Percentiles rank a stretch among this genome's conserved stretches.
Conservation (phyloP, 2,888 invertebrate genomes). For the Rhagonycha lutea region DNA sequence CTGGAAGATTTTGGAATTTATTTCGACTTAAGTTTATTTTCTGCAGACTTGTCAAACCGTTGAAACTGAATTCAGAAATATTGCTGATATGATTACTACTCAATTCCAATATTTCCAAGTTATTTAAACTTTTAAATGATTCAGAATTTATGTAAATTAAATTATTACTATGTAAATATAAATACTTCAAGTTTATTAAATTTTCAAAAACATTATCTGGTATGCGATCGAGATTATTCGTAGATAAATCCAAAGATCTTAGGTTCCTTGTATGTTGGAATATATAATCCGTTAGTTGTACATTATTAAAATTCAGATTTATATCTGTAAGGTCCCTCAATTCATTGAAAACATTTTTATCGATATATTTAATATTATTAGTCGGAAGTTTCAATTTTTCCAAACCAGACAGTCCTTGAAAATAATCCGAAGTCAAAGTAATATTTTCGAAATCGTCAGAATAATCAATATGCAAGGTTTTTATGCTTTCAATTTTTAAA, state of each 20-base stretch:
- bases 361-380: not conserved
- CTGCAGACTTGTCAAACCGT: slow-evolving; percentile 41
- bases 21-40: slow-evolving; percentile 48
- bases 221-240: slow-evolving; percentile 39
- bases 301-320: not conserved
- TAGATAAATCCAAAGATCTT: slow-evolving; percentile 36
- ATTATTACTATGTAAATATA: slow-evolving; percentile 42
- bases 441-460: not conserved
- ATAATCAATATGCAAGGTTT: not conserved
- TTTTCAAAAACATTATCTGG: slow-evolving; percentile 34
- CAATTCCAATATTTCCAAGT: slow-evolving; percentile 45
- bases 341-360: not conserved
- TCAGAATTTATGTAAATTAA: slow-evolving; percentile 36
- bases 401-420: not conserved
- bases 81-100: slow-evolving; percentile 44
- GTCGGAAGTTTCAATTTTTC: not conserved
- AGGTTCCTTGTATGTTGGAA: slow-evolving; percentile 30
- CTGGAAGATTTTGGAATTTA: slow-evolving; percentile 31
- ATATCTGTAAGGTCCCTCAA: not conserved
- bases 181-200: slow-evolving; percentile 32
- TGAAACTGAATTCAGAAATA: slow-evolving; percentile 41
- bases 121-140: slow-evolving; percentile 38
- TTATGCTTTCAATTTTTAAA: not conserved
- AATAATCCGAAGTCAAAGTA: not conserved
- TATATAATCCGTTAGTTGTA: not conserved